Conservation (phyloP, 92 coral and sea anemone species). For the Porites evermanni region DNA sequence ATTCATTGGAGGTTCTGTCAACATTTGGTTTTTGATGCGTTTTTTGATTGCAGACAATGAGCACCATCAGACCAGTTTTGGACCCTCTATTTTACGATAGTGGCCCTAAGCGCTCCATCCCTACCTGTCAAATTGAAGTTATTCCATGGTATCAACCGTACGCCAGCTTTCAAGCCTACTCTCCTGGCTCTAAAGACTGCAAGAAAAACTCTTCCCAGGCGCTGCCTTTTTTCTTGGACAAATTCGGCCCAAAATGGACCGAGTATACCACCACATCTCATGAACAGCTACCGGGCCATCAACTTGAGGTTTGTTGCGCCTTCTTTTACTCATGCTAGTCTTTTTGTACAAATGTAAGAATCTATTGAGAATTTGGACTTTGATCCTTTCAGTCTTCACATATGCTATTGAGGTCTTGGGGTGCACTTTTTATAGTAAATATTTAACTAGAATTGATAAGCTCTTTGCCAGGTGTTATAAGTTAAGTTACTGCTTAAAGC, state of each 20-base stretch:
- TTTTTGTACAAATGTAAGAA: too few species aligned
- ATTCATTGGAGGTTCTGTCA: not conserved
- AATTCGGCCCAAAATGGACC: constrained; percentile 88
- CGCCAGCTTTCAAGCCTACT: constrained; percentile 61
- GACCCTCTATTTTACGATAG: constrained; percentile 64
- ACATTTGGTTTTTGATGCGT: not conserved
- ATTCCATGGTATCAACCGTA: constrained; percentile 55
- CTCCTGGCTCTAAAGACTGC: constrained; percentile 8
- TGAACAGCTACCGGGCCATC: constrained; percentile 92
- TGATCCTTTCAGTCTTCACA: too few species aligned
- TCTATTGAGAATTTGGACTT: too few species aligned
- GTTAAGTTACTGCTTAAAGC: too few species aligned
- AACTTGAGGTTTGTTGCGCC: constrained; percentile 73
- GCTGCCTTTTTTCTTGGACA: constrained; percentile 90
- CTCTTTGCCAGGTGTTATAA: too few species aligned
- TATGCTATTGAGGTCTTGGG: too few species aligned
- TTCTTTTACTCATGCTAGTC: too few species aligned
- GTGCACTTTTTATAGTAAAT: too few species aligned
- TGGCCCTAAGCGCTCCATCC: constrained; percentile 70
- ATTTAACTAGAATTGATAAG: too few species aligned
- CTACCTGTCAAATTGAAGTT: constrained; percentile 53
- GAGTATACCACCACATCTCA: constrained; percentile 91
- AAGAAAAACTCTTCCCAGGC: constrained; percentile 12
- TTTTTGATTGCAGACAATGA: constrained; percentile 21
- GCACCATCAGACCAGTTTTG: constrained; percentile 37